phyloP scores from a whole-genome alignment of 2,797 vertebrate genomes.

The Hippoglossus hippoglossus region DNA sequence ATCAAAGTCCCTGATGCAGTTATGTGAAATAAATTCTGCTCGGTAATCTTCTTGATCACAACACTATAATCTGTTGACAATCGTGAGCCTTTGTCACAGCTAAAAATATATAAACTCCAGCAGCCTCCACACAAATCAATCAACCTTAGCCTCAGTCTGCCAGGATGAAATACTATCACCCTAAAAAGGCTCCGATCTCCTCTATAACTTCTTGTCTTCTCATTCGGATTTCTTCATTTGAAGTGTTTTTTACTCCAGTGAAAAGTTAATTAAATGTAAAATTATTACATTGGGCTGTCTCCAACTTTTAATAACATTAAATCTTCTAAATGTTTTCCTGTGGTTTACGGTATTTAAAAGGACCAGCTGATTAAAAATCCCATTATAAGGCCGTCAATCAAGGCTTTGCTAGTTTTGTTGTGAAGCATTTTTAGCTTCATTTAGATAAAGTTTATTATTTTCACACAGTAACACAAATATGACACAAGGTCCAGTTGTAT shows the following conservation, averaged over 20 bases:
- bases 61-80: conserved; percentile 5
- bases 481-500: background rate
- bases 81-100: background rate
- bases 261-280: conserved; percentile 16
- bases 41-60: conserved; percentile 5
- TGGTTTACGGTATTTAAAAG: too few relatives aligned
- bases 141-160: conserved; percentile 2
- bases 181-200: background rate
- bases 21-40: conserved; percentile 21
- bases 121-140: conserved; percentile 23
- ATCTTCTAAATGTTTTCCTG: background rate
- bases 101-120: conserved; percentile 14
- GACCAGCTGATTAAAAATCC: background rate
- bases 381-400: background rate
- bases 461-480: background rate
- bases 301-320: background rate
- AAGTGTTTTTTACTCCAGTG: conserved; percentile 10
- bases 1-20: conserved; percentile 20
- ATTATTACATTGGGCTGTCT: background rate
- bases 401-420: too few relatives aligned
- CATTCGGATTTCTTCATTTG: background rate
- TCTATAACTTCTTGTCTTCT: background rate
- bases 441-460: too few relatives aligned
- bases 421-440: too few relatives aligned
- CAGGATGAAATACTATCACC: background rate